A percentile compares a stretch with the other conserved stretches of the same genome.
These are phyloP conservation scores for Hemibagrus wyckioides DNA, from an alignment of 2,113 vertebrate species.

Conservation along the genomic window DNA sequence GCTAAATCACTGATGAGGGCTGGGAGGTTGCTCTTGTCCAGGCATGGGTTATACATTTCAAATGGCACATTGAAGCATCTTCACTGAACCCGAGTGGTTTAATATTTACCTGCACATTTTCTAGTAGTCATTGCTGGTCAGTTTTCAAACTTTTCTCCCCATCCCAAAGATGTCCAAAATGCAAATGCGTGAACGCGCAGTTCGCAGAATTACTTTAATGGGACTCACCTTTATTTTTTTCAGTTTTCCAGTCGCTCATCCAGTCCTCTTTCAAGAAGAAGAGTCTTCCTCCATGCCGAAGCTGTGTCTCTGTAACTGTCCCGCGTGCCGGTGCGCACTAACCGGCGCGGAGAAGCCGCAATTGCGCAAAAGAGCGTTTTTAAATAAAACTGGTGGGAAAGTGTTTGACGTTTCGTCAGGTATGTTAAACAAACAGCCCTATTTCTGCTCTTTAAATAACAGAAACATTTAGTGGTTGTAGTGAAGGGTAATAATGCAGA, in stretches of 20 bases:
- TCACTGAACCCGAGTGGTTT: background rate
- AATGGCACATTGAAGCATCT: background rate
- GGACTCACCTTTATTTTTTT: background rate
- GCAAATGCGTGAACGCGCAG: background rate
- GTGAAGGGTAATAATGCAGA: conserved; percentile 59
- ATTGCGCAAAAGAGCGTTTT: conserved; percentile 8
- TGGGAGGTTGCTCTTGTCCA: background rate
- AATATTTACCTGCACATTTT: background rate
- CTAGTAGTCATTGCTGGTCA: background rate
- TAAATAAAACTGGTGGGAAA: conserved; percentile 45
- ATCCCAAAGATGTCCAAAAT: background rate
- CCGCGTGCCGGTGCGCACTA: conserved; percentile 26
- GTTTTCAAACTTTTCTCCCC: conserved; percentile 22
- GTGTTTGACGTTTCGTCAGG: conserved; percentile 1
- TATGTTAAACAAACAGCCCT: background rate
- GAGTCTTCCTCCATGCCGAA: conserved; percentile 24
- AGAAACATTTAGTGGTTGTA: conserved; percentile 44
- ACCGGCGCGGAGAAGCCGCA: background rate
- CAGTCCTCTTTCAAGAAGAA: conserved; percentile 2
- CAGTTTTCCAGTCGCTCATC: conserved; percentile 1
- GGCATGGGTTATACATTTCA: background rate
- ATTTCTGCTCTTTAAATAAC: background rate
- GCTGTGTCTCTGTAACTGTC: conserved; percentile 10
- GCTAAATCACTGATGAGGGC: background rate
- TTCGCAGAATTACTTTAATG: background rate